phyloP scores from a whole-genome alignment of 2,797 vertebrate species.

The Pempheris klunzingeri region DNA sequence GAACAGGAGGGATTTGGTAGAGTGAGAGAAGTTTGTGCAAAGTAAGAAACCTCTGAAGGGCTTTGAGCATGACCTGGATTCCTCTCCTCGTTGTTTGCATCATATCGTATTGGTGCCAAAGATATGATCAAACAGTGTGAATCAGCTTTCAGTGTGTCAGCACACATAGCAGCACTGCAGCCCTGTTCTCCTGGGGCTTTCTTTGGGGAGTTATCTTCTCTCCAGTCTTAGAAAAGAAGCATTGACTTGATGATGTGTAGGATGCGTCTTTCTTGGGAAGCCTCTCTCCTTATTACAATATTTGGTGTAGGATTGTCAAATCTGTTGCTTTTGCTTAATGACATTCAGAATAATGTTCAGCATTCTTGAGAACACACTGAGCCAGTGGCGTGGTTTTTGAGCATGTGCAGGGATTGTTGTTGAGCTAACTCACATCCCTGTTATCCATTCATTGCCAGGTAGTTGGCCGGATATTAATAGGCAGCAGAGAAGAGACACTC shows the following conservation, averaged over 20 bases:
- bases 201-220: constrained; percentile 55
- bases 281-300: constrained; percentile 29
- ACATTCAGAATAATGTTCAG: constrained; percentile 2
- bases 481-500: constrained; percentile 27
- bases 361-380: constrained; percentile 11
- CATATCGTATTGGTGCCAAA: constrained; percentile 66
- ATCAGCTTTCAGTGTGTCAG: constrained; percentile 67
- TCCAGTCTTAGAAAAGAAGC: constrained; percentile 45
- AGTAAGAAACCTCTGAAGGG: constrained; percentile 63
- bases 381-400: neutral
- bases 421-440: constrained; percentile 11
- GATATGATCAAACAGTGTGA: constrained; percentile 76
- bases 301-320: constrained; percentile 37
- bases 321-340: constrained; percentile 14
- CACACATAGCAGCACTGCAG: constrained; percentile 51
- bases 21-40: constrained; percentile 60
- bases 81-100: constrained; percentile 69
- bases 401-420: constrained; percentile 1
- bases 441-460: neutral
- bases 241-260: constrained; percentile 48
- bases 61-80: constrained; percentile 79
- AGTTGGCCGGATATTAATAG: constrained; percentile 26
- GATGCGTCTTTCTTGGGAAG: constrained; percentile 39
- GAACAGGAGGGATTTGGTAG: constrained; percentile 35
- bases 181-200: constrained; percentile 44